A percentile compares a stretch with the other conserved stretches of the same genome.
Conservation (phyloP, 2,113 vertebrate genomes). For the Myotis lucifugus region DNA sequence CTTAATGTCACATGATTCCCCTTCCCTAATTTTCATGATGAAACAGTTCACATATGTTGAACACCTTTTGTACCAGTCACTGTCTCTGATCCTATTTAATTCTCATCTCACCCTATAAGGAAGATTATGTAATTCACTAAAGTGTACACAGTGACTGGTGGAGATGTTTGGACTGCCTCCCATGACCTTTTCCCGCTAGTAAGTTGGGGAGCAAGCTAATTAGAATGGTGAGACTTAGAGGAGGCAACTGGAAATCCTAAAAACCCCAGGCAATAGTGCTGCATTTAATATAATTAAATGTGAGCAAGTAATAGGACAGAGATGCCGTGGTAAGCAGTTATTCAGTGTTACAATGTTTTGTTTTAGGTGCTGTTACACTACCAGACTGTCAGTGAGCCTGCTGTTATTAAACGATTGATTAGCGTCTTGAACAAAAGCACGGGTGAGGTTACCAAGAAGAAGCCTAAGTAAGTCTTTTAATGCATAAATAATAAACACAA, state of each 20-base stretch:
- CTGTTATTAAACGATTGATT: constrained; percentile 92
- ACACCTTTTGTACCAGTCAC: not conserved
- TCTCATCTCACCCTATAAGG: not conserved
- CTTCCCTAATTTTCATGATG: not conserved
- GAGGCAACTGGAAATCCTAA: not conserved
- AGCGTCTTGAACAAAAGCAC: constrained; percentile 96
- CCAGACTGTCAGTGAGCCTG: constrained; percentile 97
- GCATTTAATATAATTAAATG: not conserved
- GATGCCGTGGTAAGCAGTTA: not conserved
- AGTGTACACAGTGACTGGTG: not conserved
- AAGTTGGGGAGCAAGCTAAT: not conserved
- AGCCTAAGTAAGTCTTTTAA: constrained; percentile 94
- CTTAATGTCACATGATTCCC: not conserved
- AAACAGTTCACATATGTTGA: not conserved
- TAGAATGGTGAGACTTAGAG: not conserved
- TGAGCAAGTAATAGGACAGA: not conserved
- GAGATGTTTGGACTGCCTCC: not conserved
- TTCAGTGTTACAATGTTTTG: not conserved
- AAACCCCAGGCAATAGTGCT: not conserved
- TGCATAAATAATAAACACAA: not conserved
- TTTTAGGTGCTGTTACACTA: constrained; percentile 95
- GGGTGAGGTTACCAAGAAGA: constrained; percentile 97
- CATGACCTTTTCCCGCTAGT: not conserved
- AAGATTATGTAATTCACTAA: not conserved
- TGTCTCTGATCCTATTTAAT: not conserved